Evolutionary conservation across 2,113 vertebrate genomes (phyloP), one percentile per base, ranked within the genome.

Genomic region (Lanius collurio): DNA sequence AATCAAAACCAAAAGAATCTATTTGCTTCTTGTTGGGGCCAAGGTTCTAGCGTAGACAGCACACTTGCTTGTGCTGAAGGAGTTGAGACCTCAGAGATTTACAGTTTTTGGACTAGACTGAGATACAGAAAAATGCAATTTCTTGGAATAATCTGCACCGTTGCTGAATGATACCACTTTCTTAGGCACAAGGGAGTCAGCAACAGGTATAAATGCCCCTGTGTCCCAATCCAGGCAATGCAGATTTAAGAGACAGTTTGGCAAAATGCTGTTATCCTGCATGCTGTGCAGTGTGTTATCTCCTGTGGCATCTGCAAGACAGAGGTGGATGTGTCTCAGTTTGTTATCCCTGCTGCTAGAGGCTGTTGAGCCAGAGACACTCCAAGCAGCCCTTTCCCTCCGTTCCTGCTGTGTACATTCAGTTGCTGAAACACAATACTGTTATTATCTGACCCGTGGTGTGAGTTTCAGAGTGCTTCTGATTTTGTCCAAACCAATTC

Each of bases 111-210:
- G 37, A 57, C 42, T 53, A 75, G 37, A 53, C 52, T 59, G 37
- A 65, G 80, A 71, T 70, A 46, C 3, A 57, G 57, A 55, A 9
- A 74, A 60, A 71, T 75, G 23, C 2, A 14, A 50, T 90, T 91
- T 57, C 46, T 62, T 62, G 49, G 21, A 53, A 87, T 83, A 59
- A 80, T 53, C 37, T 69, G 53, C 21, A 11, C 37, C 39, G 2
- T 64, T 73, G 20, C 24, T 76, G 53, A 67, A 64, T 2, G 0
- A 10, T 60, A 53, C 28, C 0, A 0, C 20, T 57, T 76, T 76
- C 11, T 8, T 76, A 71, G 49, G 46, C 28, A 33, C 41, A 7
- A 21, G 70, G 37, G 26, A 90, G 11, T 8, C 33, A 28, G 19
- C n/a, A 42, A 30, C 26, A 62, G 26, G 6, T 47, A 22, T 64